Conservation (phyloP, 2,888 invertebrate species). For the Unio delphinus region DNA sequence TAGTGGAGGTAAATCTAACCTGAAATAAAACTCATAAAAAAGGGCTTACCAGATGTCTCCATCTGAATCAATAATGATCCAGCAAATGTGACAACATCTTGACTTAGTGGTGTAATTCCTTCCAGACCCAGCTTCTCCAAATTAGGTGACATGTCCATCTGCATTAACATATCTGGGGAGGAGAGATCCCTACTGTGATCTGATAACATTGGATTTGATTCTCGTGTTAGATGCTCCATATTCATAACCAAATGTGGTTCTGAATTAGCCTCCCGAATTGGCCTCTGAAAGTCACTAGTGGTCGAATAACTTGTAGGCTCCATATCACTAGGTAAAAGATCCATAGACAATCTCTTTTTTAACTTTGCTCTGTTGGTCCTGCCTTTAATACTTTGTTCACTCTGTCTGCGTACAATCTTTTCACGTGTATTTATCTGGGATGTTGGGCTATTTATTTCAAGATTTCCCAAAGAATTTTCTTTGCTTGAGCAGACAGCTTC, state of each 20-base stretch:
- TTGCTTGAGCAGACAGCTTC: conserved; percentile 5
- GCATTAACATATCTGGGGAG: conserved; percentile 60
- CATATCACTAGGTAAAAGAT: conserved; percentile 43
- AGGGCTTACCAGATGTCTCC: conserved; percentile 52
- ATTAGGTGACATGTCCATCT: conserved; percentile 35
- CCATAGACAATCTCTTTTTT: conserved; percentile 62
- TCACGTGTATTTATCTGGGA: conserved; percentile 8
- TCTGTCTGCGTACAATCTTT: conserved; percentile 19
- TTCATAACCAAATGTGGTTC: conserved; percentile 58
- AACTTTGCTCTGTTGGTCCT: conserved; percentile 27
- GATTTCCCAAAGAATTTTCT: conserved; percentile 19
- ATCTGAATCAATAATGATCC: conserved; percentile 39
- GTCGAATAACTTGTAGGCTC: conserved; percentile 37
- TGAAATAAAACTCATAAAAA: conserved; percentile 8
- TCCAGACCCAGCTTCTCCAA: background rate
- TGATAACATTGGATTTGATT: conserved; percentile 51
- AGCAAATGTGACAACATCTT: conserved; percentile 6
- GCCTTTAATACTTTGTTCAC: conserved; percentile 25
- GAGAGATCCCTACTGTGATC: conserved; percentile 29
- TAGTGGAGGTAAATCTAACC: background rate
- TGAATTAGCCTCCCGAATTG: conserved; percentile 58
- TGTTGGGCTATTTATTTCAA: conserved; percentile 24
- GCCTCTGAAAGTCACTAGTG: conserved; percentile 34
- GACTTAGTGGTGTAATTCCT: background rate
- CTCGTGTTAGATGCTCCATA: conserved; percentile 40